Percentiles rank a stretch among this genome's conserved stretches.
Conservation (phyloP, 2,797 vertebrate species). For the Phyllotis vaccarum region DNA sequence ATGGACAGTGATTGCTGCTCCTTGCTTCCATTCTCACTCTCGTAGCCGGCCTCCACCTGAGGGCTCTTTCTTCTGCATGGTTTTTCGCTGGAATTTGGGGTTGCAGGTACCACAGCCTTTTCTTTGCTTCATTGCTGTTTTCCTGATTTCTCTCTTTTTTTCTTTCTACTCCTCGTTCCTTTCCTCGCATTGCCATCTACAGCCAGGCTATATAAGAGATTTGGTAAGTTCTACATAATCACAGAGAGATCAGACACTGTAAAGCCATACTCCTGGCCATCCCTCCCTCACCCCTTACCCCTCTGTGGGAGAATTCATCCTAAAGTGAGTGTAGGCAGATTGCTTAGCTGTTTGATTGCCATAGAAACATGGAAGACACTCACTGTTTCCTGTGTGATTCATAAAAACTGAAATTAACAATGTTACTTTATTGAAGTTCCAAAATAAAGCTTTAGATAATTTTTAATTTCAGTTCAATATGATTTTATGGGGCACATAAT, state of each 20-base stretch:
- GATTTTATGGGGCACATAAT: background rate
- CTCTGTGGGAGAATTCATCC: conserved; percentile 20
- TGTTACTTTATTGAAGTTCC: background rate
- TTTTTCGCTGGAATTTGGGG: conserved; percentile 85
- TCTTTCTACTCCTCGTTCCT: conserved; percentile 89
- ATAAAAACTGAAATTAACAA: conserved; percentile 19
- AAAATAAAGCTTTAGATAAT: background rate
- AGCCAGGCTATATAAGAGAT: conserved; percentile 99
- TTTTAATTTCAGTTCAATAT: background rate
- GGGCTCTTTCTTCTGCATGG: conserved; percentile 84
- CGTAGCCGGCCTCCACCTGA: conserved; percentile 78
- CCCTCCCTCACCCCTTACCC: background rate
- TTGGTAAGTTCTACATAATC: conserved; percentile 95
- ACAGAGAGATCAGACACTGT: background rate
- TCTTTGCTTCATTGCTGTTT: conserved; percentile 89
- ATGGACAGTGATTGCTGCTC: conserved; percentile 52
- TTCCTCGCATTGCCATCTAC: conserved; percentile 91
- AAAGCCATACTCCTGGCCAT: background rate
- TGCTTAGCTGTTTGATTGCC: background rate
- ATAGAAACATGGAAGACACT: background rate
- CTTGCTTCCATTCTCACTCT: conserved; percentile 78
- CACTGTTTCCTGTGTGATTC: background rate
- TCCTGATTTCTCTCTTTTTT: conserved; percentile 89
- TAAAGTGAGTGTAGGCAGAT: conserved; percentile 69
- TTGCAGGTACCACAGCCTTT: conserved; percentile 86